Base-by-base conservation (phyloP, 2,113 vertebrate species). In the Himantopus leucocephalus region DNA sequence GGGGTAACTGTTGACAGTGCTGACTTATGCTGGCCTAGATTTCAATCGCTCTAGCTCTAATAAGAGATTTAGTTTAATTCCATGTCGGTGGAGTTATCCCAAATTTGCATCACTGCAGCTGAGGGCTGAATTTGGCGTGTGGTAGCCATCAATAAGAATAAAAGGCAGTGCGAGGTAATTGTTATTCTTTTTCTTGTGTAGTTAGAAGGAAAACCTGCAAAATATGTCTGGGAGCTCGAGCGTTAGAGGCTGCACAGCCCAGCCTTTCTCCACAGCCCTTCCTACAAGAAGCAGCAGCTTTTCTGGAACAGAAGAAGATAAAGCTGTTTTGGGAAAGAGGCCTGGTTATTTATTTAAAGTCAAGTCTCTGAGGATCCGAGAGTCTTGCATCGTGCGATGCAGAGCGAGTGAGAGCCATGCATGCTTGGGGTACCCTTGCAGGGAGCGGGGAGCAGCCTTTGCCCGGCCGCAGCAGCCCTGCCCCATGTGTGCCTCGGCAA, bases 61-160 rank as follows among this genome's bases (percentile, higher is more conserved):
- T 91, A 94, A 81, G 91, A 95, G 91, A 87, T 90, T 94, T 94
- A 59, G 70, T 94, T 94, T 92, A 97, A 96, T 94, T 96, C 87
- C 84, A 50, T 76, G 94, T 88, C 81, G 73, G 27, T 62, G 80
- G 30, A 87, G 77, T 85, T 86, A 92, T 72, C 91, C 92, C 34
- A 74, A 92, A 95, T 96, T 94, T 95, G 47, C 91, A 92, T 96
- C 50, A 5, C 70, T 87, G 86, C 80, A 91, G 91, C 77, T 29
- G 58, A 90, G 70, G 87, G 80, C 73, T 85, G 91, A 60, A 73
- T 91, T 85, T 82, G 88, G 53, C 66, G 84, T 70, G 60, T 89
- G 37, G 84, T 92, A 67, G 66, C 87, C 87, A 73, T 87, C 77
- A 79, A 35, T 78, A 50, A 62, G 77, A 95, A 77, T 29, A 93